Conservation (phyloP, 2,888 invertebrate species). For the Stenodema calcarata region DNA sequence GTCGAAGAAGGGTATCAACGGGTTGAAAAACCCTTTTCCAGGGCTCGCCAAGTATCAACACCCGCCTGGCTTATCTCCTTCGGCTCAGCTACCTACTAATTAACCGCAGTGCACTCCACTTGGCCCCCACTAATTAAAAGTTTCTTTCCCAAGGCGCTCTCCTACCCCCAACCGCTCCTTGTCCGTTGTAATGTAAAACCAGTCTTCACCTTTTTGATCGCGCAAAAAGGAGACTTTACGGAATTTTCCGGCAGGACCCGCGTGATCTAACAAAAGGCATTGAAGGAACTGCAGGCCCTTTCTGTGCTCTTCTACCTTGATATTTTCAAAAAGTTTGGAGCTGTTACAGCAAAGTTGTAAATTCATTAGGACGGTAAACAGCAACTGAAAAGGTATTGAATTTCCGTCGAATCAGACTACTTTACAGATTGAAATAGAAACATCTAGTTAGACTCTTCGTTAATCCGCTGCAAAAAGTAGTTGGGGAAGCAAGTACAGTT, state of each 20-base stretch:
- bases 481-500: too few species aligned
- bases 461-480: too few species aligned
- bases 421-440: too few species aligned
- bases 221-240: neutral
- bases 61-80: constrained; percentile 2
- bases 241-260: neutral
- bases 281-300: neutral
- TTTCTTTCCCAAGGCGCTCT: constrained; percentile 24
- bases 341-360: neutral
- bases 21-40: neutral
- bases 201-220: neutral
- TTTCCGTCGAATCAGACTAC: neutral
- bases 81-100: constrained; percentile 18
- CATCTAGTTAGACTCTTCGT: too few species aligned
- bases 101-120: constrained; percentile 33
- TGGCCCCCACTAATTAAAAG: constrained; percentile 22
- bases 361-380: neutral
- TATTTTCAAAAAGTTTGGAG: neutral
- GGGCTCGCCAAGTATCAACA: constrained; percentile 1
- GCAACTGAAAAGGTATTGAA: neutral
- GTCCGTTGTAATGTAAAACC: constrained; percentile 16
- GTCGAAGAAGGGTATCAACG: neutral
- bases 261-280: neutral
- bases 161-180: neutral
- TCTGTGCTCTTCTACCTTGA: neutral